Conservation (phyloP, 1,140 invertebrate species). For the Neodiprion pinetum region DNA sequence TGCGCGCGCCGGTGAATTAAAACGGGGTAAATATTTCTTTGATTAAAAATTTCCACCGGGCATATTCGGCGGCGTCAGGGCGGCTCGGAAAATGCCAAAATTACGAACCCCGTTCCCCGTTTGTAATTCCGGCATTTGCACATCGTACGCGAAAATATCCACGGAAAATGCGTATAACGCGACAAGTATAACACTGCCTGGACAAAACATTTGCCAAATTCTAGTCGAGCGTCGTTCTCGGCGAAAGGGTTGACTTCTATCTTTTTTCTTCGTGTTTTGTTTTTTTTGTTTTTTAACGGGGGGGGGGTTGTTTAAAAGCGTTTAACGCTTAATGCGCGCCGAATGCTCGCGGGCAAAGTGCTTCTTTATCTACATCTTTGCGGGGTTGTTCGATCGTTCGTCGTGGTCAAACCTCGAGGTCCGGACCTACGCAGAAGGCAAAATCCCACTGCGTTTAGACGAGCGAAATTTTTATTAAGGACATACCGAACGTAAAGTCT, state of each 20-base stretch:
- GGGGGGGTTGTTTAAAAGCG: background rate
- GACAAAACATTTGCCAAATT: no score
- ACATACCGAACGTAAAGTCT: no score
- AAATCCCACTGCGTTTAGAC: no score
- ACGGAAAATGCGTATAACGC: no score
- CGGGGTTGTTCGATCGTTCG: background rate
- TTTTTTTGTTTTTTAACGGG: no score
- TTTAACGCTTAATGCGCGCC: background rate
- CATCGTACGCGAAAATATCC: no score
- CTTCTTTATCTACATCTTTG: background rate
- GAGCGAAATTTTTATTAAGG: no score
- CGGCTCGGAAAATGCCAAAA: background rate
- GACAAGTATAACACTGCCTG: no score
- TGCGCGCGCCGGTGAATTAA: slow-evolving; percentile 7
- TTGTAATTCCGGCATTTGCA: no score
- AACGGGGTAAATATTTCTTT: background rate
- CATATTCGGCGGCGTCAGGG: background rate
- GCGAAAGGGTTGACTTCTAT: background rate
- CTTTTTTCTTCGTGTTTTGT: no score
- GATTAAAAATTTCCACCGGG: background rate
- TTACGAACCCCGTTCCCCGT: background rate
- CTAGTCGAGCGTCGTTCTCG: background rate
- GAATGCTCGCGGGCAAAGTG: background rate
- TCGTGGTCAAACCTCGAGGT: background rate
- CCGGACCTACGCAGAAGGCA: no score